These are phyloP conservation scores for Rotaria sp. DNA, from an alignment of 2,888 invertebrate species.

Conservation along the genomic window DNA sequence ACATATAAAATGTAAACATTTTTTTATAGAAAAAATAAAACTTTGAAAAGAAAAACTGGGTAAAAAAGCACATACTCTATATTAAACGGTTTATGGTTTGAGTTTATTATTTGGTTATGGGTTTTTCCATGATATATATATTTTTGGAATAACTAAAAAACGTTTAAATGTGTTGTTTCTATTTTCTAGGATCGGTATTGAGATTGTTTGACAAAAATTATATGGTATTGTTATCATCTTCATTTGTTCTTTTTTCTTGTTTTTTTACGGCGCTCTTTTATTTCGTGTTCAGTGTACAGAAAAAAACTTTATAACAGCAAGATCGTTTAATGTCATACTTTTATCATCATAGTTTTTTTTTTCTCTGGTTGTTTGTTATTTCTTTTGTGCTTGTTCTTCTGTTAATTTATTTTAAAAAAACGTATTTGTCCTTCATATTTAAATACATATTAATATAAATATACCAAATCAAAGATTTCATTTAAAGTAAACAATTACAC, in stretches of 20 bases:
- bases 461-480: no score
- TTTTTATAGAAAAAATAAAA: neutral
- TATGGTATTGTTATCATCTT: neutral
- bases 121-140: neutral
- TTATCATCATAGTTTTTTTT: neutral
- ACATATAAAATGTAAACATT: neutral
- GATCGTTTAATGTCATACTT: neutral
- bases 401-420: neutral
- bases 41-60: neutral
- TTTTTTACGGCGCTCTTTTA: neutral
- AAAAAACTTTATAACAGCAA: neutral
- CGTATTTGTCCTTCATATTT: neutral
- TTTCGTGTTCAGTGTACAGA: neutral
- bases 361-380: neutral
- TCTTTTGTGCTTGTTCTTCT: constrained; percentile 15
- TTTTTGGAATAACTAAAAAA: neutral
- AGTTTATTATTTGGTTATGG: neutral
- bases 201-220: neutral
- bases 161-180: neutral
- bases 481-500: no score
- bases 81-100: neutral
- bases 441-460: constrained; percentile 9
- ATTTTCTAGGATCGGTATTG: constrained; percentile 1
- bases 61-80: neutral
- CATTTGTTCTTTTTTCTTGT: neutral